Evolutionary conservation across 2,888 invertebrate genomes (phyloP).

Genomic region (Zeuzera pyrina): DNA sequence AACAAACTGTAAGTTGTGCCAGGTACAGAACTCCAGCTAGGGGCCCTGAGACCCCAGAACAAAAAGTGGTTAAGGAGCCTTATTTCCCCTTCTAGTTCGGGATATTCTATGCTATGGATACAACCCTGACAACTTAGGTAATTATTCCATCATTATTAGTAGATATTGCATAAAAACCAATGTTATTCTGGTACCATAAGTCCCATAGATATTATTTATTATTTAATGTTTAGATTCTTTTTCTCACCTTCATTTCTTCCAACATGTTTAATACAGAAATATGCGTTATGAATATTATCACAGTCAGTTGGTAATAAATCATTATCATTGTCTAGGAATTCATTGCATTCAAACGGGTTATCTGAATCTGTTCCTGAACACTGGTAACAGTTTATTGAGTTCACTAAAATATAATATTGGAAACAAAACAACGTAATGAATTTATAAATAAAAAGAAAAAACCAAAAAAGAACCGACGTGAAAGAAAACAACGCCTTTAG

Average conservation of each 20-base stretch:
- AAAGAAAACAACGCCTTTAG: constrained; percentile 29
- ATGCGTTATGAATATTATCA: constrained; percentile 85
- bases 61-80: too few species aligned
- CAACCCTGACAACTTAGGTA: too few species aligned
- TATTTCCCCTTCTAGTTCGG: too few species aligned
- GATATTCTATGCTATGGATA: too few species aligned
- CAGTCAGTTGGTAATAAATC: constrained; percentile 81
- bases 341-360: constrained; percentile 87
- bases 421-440: constrained; percentile 25
- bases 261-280: constrained; percentile 93
- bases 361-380: constrained; percentile 87
- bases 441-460: constrained; percentile 23
- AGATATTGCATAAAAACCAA: too few species aligned
- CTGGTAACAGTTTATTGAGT: constrained; percentile 87
- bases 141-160: too few species aligned
- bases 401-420: constrained; percentile 72
- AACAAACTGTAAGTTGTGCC: too few species aligned
- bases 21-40: too few species aligned
- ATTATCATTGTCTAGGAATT: constrained; percentile 78
- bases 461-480: constrained; percentile 16
- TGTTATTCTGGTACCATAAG: too few species aligned
- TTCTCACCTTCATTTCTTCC: constrained; percentile 91
- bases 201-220: too few species aligned
- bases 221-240: too few species aligned
- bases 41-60: too few species aligned